These are phyloP conservation scores for Plutella xylostella DNA, from an alignment of 2,888 invertebrate genomes.

Conservation along the genomic window DNA sequence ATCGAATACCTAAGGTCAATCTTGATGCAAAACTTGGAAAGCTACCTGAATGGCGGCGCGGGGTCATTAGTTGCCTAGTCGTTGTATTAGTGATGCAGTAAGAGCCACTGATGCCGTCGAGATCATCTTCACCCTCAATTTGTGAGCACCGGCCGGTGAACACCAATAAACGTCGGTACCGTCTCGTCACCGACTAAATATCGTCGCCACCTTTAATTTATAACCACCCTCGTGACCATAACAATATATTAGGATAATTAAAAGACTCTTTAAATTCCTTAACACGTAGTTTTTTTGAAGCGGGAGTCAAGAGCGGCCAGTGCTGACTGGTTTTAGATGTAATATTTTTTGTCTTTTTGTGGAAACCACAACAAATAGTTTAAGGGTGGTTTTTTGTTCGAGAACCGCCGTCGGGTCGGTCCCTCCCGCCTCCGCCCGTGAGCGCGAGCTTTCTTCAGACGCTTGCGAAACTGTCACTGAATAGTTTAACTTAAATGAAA, in stretches of 20 bases:
- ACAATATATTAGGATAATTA: slow-evolving; percentile 71
- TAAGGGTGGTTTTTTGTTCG: slow-evolving; percentile 57
- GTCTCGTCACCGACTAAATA: slow-evolving; percentile 20
- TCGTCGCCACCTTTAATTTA: slow-evolving; percentile 51
- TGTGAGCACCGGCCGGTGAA: not conserved
- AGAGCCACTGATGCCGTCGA: slow-evolving; percentile 42
- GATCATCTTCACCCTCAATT: not conserved
- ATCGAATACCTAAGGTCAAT: slow-evolving; percentile 64
- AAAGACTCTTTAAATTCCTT: slow-evolving; percentile 70
- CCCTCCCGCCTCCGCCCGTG: no score
- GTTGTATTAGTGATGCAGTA: no score
- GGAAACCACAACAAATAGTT: slow-evolving; percentile 66
- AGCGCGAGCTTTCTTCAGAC: no score
- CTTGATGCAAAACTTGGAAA: slow-evolving; percentile 45
- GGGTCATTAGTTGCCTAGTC: slow-evolving; percentile 50
- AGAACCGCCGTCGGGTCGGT: slow-evolving; percentile 51
- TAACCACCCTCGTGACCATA: slow-evolving; percentile 59
- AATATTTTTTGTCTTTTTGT: slow-evolving; percentile 52
- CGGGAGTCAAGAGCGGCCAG: slow-evolving; percentile 64
- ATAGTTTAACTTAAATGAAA: no score
- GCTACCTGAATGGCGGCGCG: slow-evolving; percentile 60
- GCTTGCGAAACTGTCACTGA: no score
- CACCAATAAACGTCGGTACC: slow-evolving; percentile 1
- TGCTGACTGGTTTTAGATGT: slow-evolving; percentile 64
- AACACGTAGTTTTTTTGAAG: slow-evolving; percentile 65